phyloP scores from a whole-genome alignment of 1,140 invertebrate species.

The Penaeus indicus region DNA sequence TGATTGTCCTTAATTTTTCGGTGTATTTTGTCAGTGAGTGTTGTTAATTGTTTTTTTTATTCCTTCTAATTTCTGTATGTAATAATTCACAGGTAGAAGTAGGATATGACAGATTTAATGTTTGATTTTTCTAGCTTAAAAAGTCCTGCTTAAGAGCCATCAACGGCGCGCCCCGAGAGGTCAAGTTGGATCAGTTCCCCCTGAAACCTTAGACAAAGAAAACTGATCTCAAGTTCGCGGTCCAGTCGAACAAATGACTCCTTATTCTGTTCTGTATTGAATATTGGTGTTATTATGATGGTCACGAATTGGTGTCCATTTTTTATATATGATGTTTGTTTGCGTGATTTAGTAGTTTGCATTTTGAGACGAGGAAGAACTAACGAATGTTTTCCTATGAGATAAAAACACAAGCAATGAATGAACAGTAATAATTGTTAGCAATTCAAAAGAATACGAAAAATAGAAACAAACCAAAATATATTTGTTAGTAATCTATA shows the following conservation, averaged over 20 bases:
- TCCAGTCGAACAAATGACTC: constrained; percentile 39
- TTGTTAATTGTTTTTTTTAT: no score
- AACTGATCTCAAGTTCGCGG: constrained; percentile 44
- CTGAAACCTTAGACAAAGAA: constrained; percentile 44
- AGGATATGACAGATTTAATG: constrained; percentile 32
- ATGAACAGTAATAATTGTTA: no score
- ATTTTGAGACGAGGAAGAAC: not conserved
- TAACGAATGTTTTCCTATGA: not conserved
- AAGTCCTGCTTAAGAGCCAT: constrained; percentile 40
- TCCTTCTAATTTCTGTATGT: not conserved
- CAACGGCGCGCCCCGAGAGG: constrained; percentile 42
- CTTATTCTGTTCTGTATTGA: constrained; percentile 2
- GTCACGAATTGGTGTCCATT: not conserved
- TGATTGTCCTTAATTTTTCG: no score
- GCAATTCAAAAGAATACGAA: no score
- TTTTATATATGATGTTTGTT: not conserved
- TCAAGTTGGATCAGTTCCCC: constrained; percentile 49
- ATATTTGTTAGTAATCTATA: no score
- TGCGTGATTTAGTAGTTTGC: no score
- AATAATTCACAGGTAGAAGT: constrained; percentile 29
- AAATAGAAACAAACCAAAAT: no score
- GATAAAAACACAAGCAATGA: not conserved
- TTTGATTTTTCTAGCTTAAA: constrained; percentile 31
- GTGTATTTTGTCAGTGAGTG: no score
- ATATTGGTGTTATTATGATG: not conserved